A percentile compares a stretch with the other conserved stretches of the same genome.
phyloP scores from a whole-genome alignment of 2,797 vertebrate species.

The Chaenodraco wilsoni region DNA sequence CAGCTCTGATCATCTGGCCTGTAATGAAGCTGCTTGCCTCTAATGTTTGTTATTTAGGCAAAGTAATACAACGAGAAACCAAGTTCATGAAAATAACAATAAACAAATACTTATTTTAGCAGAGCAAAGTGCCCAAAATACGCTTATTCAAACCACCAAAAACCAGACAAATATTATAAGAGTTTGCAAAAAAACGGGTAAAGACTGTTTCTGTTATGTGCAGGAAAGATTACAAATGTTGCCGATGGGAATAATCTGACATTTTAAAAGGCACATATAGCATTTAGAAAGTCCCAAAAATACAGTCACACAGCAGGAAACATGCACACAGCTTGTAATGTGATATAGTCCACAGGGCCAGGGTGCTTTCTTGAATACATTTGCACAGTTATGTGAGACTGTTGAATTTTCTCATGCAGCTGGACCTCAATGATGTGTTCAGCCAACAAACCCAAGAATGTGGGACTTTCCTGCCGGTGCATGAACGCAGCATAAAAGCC shows the following conservation, averaged over 20 bases:
- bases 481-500: background rate
- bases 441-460: background rate
- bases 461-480: constrained; percentile 25
- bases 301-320: background rate
- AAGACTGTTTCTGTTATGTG: background rate
- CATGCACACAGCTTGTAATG: no score
- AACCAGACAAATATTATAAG: no score
- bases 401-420: constrained; percentile 13
- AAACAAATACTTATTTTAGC: no score
- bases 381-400: background rate
- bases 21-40: background rate
- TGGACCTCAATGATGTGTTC: background rate
- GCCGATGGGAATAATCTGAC: background rate
- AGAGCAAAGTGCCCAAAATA: no score
- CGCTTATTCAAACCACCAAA: no score
- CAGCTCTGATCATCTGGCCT: background rate
- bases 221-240: background rate
- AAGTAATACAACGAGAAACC: background rate
- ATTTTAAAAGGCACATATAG: background rate
- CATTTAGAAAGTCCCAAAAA: background rate
- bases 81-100: background rate
- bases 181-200: no score
- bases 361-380: background rate
- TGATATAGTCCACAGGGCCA: no score
- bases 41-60: background rate